These are phyloP conservation scores for Channa maculata DNA, from an alignment of 2,113 vertebrate species.

Conservation along the genomic window DNA sequence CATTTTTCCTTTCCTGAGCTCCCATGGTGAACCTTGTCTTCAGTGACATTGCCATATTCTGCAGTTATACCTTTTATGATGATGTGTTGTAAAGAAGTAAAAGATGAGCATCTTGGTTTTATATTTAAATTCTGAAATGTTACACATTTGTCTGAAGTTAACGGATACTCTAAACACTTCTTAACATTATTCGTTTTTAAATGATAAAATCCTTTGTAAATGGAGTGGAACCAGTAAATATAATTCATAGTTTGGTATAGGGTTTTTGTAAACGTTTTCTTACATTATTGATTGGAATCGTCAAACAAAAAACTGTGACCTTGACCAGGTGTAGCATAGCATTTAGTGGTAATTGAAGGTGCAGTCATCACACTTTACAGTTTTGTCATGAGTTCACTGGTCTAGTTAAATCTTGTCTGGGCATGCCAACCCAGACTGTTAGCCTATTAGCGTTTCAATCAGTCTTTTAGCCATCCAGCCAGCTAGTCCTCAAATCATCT, in stretches of 20 bases:
- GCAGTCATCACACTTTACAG: not conserved
- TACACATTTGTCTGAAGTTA: too few species aligned
- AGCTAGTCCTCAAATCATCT: not conserved
- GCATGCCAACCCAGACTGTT: constrained; percentile 10
- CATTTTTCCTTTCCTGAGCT: constrained; percentile 33
- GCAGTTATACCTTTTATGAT: not conserved
- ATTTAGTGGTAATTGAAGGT: not conserved
- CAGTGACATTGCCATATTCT: constrained; percentile 63
- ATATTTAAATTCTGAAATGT: not conserved
- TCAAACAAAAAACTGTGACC: constrained; percentile 28
- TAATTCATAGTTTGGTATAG: too few species aligned
- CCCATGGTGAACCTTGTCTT: constrained; percentile 63
- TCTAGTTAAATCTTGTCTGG: not conserved
- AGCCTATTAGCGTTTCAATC: constrained; percentile 37
- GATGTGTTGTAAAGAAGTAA: not conserved
- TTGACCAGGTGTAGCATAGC: constrained; percentile 9
- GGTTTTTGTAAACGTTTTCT: not conserved
- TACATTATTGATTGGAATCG: not conserved
- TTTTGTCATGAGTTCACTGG: not conserved
- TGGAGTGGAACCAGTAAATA: too few species aligned
- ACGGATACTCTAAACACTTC: not conserved
- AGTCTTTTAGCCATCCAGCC: not conserved
- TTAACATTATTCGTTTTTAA: too few species aligned
- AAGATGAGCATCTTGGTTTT: not conserved
- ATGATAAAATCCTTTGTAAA: not conserved